phyloP scores from a whole-genome alignment of 2,797 vertebrate species.

The Anas bahamensis region DNA sequence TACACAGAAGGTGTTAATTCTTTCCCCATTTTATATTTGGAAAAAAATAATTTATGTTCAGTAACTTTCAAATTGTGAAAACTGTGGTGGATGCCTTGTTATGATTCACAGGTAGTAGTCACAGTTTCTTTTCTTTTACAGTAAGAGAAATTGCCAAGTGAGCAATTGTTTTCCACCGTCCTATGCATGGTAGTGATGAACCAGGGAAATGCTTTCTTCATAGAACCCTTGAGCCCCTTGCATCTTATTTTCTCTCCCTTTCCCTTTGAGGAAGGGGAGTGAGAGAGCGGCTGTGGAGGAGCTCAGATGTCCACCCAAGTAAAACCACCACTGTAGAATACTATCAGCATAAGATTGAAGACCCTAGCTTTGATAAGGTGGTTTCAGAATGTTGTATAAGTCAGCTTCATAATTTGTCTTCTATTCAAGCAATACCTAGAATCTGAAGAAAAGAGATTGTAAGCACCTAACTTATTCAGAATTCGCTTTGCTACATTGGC shows the following conservation, averaged over 20 bases:
- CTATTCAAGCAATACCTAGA: neutral
- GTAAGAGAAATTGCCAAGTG: neutral
- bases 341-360: neutral
- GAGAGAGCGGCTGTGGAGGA: no score
- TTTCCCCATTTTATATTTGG: neutral
- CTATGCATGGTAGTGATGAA: neutral
- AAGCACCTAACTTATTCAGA: neutral
- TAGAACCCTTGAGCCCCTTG: neutral
- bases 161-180: neutral
- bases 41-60: neutral
- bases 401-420: accelerated
- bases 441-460: neutral
- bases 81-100: neutral
- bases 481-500: neutral
- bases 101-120: neutral
- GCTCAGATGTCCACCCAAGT: no score
- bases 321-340: neutral
- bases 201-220: neutral
- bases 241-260: no score
- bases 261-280: no score
- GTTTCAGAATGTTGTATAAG: neutral
- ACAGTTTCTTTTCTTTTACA: neutral
- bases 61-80: neutral
- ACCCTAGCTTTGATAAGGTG: neutral
- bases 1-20: neutral